Conservation (phyloP, 1,140 invertebrate genomes). For the Drosophila kepulauana region DNA sequence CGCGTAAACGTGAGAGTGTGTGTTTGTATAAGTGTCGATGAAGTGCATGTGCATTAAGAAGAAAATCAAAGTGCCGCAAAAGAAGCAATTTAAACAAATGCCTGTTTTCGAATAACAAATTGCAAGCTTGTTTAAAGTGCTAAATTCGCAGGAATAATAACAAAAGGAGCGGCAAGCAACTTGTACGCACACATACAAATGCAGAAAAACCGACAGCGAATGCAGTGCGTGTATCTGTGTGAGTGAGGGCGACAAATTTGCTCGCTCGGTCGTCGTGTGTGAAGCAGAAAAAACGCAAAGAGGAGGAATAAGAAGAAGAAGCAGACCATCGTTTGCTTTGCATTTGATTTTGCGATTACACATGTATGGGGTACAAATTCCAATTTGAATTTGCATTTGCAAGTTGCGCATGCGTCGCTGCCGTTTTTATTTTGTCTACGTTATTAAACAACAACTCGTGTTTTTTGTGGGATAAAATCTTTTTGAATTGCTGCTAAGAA, state of each 20-base stretch:
- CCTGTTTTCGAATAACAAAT: not conserved
- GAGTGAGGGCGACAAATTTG: slow-evolving; percentile 55
- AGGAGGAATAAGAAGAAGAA: slow-evolving; percentile 32
- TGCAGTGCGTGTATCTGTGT: slow-evolving; percentile 63
- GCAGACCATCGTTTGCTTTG: slow-evolving; percentile 39
- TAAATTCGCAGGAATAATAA: slow-evolving; percentile 23
- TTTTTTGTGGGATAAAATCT: slow-evolving; percentile 19
- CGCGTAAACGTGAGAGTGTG: slow-evolving; percentile 17
- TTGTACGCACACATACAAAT: slow-evolving; percentile 14
- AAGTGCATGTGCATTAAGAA: slow-evolving; percentile 59
- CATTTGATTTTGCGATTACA: slow-evolving; percentile 51
- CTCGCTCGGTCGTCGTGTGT: slow-evolving; percentile 34
- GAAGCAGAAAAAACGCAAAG: slow-evolving; percentile 4
- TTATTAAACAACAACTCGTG: not conserved
- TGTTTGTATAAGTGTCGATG: slow-evolving; percentile 47
- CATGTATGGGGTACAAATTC: slow-evolving; percentile 67
- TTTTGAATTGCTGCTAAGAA: slow-evolving; percentile 2
- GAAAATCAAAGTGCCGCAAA: slow-evolving; percentile 48
- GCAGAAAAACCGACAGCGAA: slow-evolving; percentile 48
- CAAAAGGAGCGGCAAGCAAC: slow-evolving; percentile 1
- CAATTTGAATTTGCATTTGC: slow-evolving; percentile 52
- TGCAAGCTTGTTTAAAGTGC: slow-evolving; percentile 23
- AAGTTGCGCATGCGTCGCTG: slow-evolving; percentile 61
- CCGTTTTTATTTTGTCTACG: not conserved
- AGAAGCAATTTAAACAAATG: slow-evolving; percentile 21